A percentile compares a stretch with the other conserved stretches of the same genome.
Evolutionary conservation across 92 coral and sea anemone genomes (phyloP).

Genomic region (Meandrina meandrites): DNA sequence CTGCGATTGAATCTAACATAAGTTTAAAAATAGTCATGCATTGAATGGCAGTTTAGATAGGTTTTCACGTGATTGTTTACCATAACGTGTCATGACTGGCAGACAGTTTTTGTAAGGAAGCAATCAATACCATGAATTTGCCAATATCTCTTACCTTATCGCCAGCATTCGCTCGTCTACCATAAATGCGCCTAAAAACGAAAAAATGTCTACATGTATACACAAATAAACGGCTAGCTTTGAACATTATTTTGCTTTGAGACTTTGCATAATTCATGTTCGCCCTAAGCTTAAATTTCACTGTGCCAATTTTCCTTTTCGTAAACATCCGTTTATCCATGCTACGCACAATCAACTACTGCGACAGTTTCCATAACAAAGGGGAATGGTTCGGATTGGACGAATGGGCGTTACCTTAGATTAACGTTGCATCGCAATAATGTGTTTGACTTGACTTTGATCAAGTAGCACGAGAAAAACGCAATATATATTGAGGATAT

Average conservation of each 20-base stretch:
- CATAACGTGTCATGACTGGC: not conserved
- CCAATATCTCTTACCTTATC: constrained; percentile 1
- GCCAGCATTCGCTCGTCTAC: not conserved
- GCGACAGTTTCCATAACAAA: not conserved
- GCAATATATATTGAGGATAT: not conserved
- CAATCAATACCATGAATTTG: not conserved
- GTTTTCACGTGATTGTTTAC: not conserved
- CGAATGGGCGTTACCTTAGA: not conserved
- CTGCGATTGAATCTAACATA: not conserved
- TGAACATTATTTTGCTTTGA: not conserved
- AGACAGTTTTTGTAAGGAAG: not conserved
- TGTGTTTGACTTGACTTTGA: not conserved
- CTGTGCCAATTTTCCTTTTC: not conserved
- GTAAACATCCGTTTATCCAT: constrained; percentile 1
- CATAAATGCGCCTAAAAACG: not conserved
- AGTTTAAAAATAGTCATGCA: not conserved
- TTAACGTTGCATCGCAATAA: not conserved
- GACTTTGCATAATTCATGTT: constrained; percentile 31
- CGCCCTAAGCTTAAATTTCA: constrained; percentile 6
- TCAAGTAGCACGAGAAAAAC: not conserved
- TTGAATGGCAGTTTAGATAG: not conserved
- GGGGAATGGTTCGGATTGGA: not conserved
- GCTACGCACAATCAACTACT: not conserved
- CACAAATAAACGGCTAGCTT: not conserved
- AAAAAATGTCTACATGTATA: not conserved